phyloP scores from a whole-genome alignment of 2,888 invertebrate species.

The Pseudococcus longispinus region DNA sequence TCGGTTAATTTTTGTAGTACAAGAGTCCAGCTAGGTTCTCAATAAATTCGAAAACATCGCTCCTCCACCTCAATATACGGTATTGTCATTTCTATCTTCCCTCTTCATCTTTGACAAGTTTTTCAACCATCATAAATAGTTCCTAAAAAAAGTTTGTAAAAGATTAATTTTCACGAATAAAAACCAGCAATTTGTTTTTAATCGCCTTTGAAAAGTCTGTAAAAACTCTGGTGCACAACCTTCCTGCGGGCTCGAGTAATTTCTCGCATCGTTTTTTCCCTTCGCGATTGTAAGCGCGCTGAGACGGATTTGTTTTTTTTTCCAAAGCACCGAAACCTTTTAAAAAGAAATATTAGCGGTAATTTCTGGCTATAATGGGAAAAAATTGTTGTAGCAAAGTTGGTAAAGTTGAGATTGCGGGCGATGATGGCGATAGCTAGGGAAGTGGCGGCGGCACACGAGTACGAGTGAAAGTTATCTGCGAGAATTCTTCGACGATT shows the following conservation, averaged over 20 bases:
- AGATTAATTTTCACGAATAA: not conserved
- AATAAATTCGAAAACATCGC: no score
- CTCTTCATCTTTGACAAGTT: not conserved
- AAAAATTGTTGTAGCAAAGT: slow-evolving; percentile 27
- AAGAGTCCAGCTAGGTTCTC: no score
- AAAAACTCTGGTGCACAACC: not conserved
- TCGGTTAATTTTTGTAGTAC: no score
- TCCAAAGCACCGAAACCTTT: slow-evolving; percentile 17
- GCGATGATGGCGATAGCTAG: not conserved
- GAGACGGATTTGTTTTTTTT: not conserved
- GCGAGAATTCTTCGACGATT: slow-evolving; percentile 36
- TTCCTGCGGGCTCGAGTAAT: not conserved
- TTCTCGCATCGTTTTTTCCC: not conserved
- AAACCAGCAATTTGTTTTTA: not conserved
- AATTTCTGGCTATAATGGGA: slow-evolving; percentile 19
- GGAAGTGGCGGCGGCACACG: not conserved
- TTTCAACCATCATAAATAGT: not conserved
- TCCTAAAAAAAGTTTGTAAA: not conserved
- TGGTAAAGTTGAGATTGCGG: slow-evolving; percentile 7
- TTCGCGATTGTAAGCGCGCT: not conserved
- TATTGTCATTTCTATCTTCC: no score
- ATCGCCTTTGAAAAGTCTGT: not conserved
- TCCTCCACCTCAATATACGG: no score
- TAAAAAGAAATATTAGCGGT: slow-evolving; percentile 39
- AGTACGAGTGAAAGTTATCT: not conserved